Evolutionary conservation across 2,113 vertebrate genomes (phyloP).

Genomic region (Podarcis cretensis): DNA sequence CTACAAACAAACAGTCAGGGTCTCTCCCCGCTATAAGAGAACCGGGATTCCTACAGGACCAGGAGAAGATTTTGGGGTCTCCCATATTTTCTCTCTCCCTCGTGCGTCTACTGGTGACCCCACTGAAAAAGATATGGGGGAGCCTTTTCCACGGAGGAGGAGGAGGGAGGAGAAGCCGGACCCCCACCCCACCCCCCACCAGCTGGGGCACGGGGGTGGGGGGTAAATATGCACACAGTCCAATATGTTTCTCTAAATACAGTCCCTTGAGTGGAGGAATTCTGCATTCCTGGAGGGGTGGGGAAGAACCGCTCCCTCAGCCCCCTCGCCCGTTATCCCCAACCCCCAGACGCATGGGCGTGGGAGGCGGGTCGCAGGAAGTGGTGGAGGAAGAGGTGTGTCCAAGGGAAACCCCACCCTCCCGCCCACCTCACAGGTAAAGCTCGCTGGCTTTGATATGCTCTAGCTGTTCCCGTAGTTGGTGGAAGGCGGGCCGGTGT

Average conservation of each 20-base stretch:
- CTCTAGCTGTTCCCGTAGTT: constrained; percentile 89
- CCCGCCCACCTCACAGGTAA: constrained; percentile 84
- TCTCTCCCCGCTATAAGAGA: not conserved
- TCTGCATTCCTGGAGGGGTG: not conserved
- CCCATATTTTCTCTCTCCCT: not conserved
- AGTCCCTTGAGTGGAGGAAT: constrained; percentile 16
- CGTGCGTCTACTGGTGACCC: not conserved
- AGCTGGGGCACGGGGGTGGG: not conserved
- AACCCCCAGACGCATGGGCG: not conserved
- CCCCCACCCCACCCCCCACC: not conserved
- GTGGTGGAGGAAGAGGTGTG: constrained; percentile 7
- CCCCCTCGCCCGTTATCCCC: not conserved
- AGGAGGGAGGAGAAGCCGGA: not conserved
- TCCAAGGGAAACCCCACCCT: not conserved
- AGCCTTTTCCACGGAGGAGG: not conserved
- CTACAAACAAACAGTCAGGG: not conserved
- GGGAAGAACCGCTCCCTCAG: not conserved
- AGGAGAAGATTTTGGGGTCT: accelerated
- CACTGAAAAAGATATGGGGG: not conserved
- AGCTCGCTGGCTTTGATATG: constrained; percentile 89
- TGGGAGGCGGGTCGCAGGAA: not conserved
- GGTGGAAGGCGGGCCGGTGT: constrained; percentile 88
- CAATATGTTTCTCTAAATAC: not conserved
- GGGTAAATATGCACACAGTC: not conserved
- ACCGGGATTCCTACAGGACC: not conserved